These are phyloP conservation scores for Bedellia somnulentella DNA, from an alignment of 2,888 invertebrate species.

Conservation along the genomic window DNA sequence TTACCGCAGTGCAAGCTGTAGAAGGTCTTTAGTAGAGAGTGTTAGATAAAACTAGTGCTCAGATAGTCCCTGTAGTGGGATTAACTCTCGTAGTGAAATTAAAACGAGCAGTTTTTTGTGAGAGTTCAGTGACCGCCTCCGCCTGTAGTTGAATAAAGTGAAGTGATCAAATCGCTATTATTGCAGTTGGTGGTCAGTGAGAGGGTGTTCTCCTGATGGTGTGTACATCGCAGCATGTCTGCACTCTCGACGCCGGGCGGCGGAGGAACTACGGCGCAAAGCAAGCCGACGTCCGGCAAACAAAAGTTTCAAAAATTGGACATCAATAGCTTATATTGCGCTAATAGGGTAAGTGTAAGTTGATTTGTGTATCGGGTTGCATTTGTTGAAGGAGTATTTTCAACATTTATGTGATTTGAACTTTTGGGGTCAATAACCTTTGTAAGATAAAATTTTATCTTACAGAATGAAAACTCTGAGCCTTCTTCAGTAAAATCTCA, in stretches of 20 bases:
- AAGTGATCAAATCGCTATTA: slow-evolving; percentile 17
- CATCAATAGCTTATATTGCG: slow-evolving; percentile 96
- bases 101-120: no score
- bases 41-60: no score
- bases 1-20: no score
- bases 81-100: neutral
- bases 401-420: no score
- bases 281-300: slow-evolving; percentile 72
- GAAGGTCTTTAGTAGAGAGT: no score
- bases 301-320: slow-evolving; percentile 95
- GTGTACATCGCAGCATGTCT: slow-evolving; percentile 96
- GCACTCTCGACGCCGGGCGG: slow-evolving; percentile 86
- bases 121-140: no score
- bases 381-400: slow-evolving; percentile 1
- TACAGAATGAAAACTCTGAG: slow-evolving; percentile 83
- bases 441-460: no score
- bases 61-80: no score
- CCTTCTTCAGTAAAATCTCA: slow-evolving; percentile 86
- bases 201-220: slow-evolving; percentile 71
- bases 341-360: slow-evolving; percentile 70
- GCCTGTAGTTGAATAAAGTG: no score
- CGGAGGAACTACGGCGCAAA: slow-evolving; percentile 60
- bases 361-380: slow-evolving; percentile 1
- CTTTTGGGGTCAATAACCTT: no score
- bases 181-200: slow-evolving; percentile 55